Evolutionary conservation across 2,888 invertebrate species (phyloP), one percentile per base, ranked within the genome.

Genomic region (Hanleya hanleyi): DNA sequence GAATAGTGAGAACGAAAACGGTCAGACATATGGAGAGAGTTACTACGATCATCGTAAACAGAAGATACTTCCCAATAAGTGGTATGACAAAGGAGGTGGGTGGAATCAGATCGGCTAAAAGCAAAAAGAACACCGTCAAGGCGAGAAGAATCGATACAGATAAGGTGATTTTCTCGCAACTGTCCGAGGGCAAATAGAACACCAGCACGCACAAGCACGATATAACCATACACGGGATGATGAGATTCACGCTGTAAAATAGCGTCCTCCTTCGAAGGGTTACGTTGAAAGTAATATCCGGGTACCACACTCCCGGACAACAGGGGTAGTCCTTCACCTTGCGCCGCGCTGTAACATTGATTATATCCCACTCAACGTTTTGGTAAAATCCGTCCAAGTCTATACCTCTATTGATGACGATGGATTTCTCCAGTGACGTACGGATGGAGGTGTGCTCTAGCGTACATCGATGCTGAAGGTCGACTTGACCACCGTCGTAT

Each of bases 1-100:
- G 97, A 75, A 98, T 97, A 91, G 98, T 98, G 77, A 98, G 93
- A 51, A 98, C 97, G 83, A 98, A 96, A 82, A 99, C 98, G 50
- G 98, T 98, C 86, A 98, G 96, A 91, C 97, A 97, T 93, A 98
- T 98, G n/a, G 92, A 92, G 92, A 98, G 95, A 69, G 98, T 98
- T 79, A 98, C 98, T 85, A 99, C 94, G 87, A 98, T 97, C 97
- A 98, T 98, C 81, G 98, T 98, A 92, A 99, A 98, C 91, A 99
- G 96, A 85, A 99, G 94, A 92, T 98, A 90, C 77, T 90, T 99
- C 84, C 98, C 98, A 84, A 99, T 93, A 73, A 99, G 93, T 76
- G 99, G 99, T 85, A 99, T 97, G 81, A 98, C 98, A 88, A 99
- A 92, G 38, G 97, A 98, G 71, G 99, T 99, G 67, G 98, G 98